Conservation (phyloP, 2,888 invertebrate genomes). For the Cephus sareptanus region DNA sequence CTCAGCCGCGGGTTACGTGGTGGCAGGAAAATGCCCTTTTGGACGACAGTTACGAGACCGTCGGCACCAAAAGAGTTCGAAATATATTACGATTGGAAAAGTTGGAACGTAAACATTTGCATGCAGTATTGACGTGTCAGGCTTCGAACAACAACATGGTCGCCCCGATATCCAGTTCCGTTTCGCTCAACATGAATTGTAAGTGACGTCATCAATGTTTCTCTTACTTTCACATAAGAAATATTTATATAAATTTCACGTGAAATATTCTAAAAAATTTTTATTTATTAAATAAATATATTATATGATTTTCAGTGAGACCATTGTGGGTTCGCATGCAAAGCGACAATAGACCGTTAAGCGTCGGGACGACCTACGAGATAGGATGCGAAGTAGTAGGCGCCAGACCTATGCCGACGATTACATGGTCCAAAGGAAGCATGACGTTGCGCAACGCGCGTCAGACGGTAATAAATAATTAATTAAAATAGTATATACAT, state of each 20-base stretch:
- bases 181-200: constrained; percentile 80
- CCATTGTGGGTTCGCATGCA: constrained; percentile 78
- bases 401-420: constrained; percentile 79
- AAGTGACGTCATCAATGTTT: constrained; percentile 64
- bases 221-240: background rate
- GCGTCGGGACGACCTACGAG: constrained; percentile 78
- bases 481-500: background rate
- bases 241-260: too few species aligned
- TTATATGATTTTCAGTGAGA: constrained; percentile 71
- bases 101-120: constrained; percentile 76
- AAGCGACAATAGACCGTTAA: constrained; percentile 77
- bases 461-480: constrained; percentile 71
- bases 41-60: constrained; percentile 76
- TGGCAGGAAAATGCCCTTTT: constrained; percentile 80
- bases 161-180: constrained; percentile 74
- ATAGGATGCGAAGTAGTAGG: constrained; percentile 80
- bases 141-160: constrained; percentile 80
- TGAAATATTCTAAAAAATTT: background rate
- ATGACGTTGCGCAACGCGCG: constrained; percentile 74
- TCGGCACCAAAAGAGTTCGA: constrained; percentile 75
- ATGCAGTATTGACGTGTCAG: constrained; percentile 77
- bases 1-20: constrained; percentile 81
- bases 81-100: constrained; percentile 78
- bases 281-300: background rate
- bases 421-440: constrained; percentile 84